A percentile compares a stretch with the other conserved stretches of the same genome.
Conservation (phyloP, 2,113 vertebrate species). For the Nesogale talazaci region DNA sequence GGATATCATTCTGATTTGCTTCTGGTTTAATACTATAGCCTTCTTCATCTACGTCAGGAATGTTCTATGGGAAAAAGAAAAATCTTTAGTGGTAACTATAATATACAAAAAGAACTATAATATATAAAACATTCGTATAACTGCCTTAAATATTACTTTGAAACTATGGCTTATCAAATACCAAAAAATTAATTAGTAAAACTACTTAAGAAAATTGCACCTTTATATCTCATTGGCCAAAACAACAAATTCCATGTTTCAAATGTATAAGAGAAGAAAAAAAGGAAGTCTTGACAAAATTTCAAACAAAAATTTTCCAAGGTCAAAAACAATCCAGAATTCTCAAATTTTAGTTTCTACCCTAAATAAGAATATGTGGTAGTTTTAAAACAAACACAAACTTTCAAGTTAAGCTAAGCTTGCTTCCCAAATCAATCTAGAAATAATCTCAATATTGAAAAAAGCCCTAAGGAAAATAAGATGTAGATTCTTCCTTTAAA, state of each 20-base stretch:
- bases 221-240: slow-evolving; percentile 35
- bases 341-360: neutral
- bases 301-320: neutral
- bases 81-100: slow-evolving; percentile 38
- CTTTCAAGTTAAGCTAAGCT: neutral
- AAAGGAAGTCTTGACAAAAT: slow-evolving; percentile 2
- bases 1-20: slow-evolving; percentile 96
- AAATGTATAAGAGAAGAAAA: slow-evolving; percentile 31
- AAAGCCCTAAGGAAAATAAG: neutral
- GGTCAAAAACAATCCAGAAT: slow-evolving; percentile 28
- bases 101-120: neutral
- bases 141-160: neutral
- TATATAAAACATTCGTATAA: slow-evolving; percentile 33
- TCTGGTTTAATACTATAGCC: slow-evolving; percentile 98
- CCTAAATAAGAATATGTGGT: neutral
- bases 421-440: neutral
- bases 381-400: neutral
- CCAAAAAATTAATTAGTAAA: slow-evolving; percentile 15
- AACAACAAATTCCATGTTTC: slow-evolving; percentile 10
- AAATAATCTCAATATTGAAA: neutral
- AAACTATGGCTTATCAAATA: slow-evolving; percentile 12
- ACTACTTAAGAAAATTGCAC: neutral
- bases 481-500: neutral
- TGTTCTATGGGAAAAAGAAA: slow-evolving; percentile 88
- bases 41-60: slow-evolving; percentile 96